Evolutionary conservation across 2,888 invertebrate species (phyloP), one percentile per base, ranked within the genome.

Genomic region (Scaptomyza polygonia): DNA sequence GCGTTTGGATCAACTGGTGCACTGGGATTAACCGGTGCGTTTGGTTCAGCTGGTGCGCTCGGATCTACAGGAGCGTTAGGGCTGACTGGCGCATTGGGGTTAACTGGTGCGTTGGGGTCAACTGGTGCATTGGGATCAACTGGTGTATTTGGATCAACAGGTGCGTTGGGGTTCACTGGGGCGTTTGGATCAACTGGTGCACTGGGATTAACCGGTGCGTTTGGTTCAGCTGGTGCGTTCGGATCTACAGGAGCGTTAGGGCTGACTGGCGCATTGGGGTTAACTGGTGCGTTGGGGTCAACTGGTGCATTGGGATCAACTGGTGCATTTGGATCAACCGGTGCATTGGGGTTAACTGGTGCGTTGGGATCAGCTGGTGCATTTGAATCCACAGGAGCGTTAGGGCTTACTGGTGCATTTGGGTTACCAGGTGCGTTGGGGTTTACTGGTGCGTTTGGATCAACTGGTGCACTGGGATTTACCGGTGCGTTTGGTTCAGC

Each of bases 121-220:
- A 32, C 49, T 21, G 72, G 44, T 2, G 67, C 49, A 8, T 65
- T 65, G 0, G 70, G 73, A 6, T 69, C 67, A 1, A 21, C 52
- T 12, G 65, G 40, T 0, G 39, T 40, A 0, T 42, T 57, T 0
- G 57, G 57, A 3, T 57, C 32, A 0, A 57, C 47, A 9, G 76
- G 47, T 0, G 59, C 47, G 3, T 56, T 65, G 0, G 48, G 32
- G 27, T 40, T 40, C 0, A 55, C 34, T 7, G 51, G 57, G 0
- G 39, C 49, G 0, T 42, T 57, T 0, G 57, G 57, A 3, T 57
- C 32, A 0, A 57, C 47, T 12, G 76, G 47, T 5, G 59, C 57
- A 0, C 55, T 34, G 0, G 57, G 54, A 3, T 49, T 9, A 0
- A 45, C 54, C 0, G 45, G 29, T 18, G 40, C 30, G n/a, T 32